phyloP scores from a whole-genome alignment of 2,888 invertebrate genomes.

The Eumacrocentrus americanus region DNA sequence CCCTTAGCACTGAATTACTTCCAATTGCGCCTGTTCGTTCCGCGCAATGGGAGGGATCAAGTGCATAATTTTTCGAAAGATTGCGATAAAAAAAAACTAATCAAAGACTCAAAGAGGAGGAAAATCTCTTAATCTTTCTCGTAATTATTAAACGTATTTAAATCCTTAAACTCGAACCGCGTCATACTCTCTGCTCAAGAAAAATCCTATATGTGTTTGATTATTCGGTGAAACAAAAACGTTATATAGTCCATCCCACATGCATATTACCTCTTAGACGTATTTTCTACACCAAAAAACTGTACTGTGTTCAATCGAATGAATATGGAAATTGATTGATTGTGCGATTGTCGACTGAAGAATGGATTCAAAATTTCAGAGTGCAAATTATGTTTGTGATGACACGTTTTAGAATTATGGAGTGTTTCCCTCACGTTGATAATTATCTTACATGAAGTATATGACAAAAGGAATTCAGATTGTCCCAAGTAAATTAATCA shows the following conservation, averaged over 20 bases:
- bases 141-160: not conserved
- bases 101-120: not conserved
- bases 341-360: slow-evolving; percentile 15
- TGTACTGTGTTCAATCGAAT: slow-evolving; percentile 47
- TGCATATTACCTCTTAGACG: slow-evolving; percentile 33
- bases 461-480: not conserved
- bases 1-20: not conserved
- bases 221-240: slow-evolving; percentile 9
- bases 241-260: slow-evolving; percentile 22
- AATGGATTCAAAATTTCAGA: slow-evolving; percentile 9
- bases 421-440: too few species aligned
- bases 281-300: slow-evolving; percentile 43
- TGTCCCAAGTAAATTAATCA: too few species aligned
- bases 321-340: slow-evolving; percentile 22
- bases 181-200: slow-evolving; percentile 21
- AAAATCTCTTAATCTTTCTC: not conserved
- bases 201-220: slow-evolving; percentile 10
- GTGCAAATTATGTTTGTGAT: slow-evolving; percentile 10
- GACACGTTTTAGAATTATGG: slow-evolving; percentile 14
- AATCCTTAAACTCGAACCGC: too few species aligned
- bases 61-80: not conserved
- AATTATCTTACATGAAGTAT: not conserved
- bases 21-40: not conserved
- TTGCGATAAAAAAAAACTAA: not conserved
- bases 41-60: not conserved